Conservation (phyloP, 2,888 invertebrate genomes). For the Dendrolimus houi region DNA sequence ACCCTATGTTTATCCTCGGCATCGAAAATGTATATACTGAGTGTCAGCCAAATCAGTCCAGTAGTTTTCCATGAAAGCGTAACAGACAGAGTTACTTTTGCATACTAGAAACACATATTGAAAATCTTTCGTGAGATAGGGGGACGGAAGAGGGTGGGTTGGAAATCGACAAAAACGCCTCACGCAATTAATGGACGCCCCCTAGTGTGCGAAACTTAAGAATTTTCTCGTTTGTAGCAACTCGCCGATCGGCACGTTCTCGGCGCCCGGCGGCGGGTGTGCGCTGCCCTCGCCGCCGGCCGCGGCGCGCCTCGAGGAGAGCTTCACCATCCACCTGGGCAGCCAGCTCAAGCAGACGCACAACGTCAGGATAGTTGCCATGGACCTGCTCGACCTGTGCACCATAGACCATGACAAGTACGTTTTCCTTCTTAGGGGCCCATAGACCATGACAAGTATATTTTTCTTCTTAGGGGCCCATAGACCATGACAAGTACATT, state of each 20-base stretch:
- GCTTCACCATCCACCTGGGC: conserved; percentile 98
- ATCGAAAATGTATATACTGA: too few species aligned
- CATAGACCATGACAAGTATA: too few species aligned
- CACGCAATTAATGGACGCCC: not conserved
- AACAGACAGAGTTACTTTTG: too few species aligned
- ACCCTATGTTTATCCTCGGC: too few species aligned
- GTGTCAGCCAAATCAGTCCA: too few species aligned
- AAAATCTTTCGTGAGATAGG: too few species aligned
- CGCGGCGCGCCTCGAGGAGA: conserved; percentile 84
- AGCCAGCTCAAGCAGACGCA: conserved; percentile 99
- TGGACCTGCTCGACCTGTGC: conserved; percentile 80
- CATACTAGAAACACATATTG: too few species aligned
- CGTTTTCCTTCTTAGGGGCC: conserved; percentile 3
- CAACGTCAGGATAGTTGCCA: conserved; percentile 93
- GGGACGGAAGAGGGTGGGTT: too few species aligned
- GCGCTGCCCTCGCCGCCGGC: conserved; percentile 15
- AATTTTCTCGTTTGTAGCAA: conserved; percentile 29
- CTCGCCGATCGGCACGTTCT: conserved; percentile 53
- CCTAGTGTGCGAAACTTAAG: not conserved
- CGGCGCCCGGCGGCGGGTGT: conserved; percentile 13
- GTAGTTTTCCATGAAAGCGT: too few species aligned
- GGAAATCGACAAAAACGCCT: not conserved
- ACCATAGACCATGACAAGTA: conserved; percentile 38
- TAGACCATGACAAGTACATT: too few species aligned
- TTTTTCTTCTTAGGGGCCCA: too few species aligned